Conservation (phyloP, 2,797 vertebrate species). For the Choloepus didactylus region DNA sequence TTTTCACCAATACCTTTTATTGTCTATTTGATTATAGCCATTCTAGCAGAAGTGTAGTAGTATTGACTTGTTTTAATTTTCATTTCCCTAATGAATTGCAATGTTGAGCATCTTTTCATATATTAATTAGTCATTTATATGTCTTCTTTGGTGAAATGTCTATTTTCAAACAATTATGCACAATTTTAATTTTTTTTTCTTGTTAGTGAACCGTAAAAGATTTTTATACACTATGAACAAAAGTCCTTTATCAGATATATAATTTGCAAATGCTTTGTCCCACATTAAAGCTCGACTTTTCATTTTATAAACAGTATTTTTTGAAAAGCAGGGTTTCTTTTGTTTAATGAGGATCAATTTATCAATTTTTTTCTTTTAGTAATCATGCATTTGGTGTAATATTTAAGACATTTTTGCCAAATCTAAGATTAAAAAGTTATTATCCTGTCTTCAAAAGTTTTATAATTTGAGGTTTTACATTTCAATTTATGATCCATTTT, state of each 20-base stretch:
- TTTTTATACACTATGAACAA: background rate
- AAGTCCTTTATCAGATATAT: background rate
- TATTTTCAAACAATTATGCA: background rate
- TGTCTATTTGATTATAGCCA: background rate
- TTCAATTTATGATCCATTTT: background rate
- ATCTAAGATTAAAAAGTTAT: background rate
- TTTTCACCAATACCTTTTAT: background rate
- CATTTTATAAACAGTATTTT: background rate
- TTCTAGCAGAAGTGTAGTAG: background rate
- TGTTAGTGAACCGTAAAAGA: background rate
- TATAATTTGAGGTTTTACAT: background rate
- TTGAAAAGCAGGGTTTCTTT: background rate
- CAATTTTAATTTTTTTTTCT: background rate
- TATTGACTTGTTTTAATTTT: background rate
- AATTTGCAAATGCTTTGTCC: background rate
- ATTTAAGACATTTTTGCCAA: background rate
- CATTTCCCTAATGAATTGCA: background rate
- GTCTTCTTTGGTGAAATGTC: background rate
- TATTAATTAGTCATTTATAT: background rate
- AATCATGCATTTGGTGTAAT: background rate
- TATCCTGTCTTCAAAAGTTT: background rate
- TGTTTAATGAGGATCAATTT: background rate
- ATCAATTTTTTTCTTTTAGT: background rate
- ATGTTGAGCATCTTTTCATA: background rate
- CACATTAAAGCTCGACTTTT: background rate